Conservation (phyloP, 1,140 invertebrate species). For the Marisa cornuarietis region DNA sequence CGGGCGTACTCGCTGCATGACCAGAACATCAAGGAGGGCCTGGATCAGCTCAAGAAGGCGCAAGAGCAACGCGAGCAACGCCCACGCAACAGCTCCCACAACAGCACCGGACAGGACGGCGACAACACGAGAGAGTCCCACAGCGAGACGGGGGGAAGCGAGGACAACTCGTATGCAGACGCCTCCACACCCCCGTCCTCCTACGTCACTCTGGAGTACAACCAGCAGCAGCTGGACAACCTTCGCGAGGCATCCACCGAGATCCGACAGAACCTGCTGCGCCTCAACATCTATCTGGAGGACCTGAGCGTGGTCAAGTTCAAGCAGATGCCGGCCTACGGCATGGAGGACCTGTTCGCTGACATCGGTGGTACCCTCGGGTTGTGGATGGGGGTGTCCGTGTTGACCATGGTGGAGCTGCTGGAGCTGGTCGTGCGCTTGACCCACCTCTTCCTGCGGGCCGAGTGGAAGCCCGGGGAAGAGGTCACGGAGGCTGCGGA, state of each 20-base stretch:
- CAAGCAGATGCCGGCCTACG: slow-evolving; percentile 58
- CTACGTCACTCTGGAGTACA: slow-evolving; percentile 33
- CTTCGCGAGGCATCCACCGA: slow-evolving; percentile 46
- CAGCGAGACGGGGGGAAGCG: background rate
- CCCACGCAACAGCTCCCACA: too few relatives aligned
- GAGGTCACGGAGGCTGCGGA: slow-evolving; percentile 2
- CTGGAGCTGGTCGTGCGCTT: slow-evolving; percentile 54
- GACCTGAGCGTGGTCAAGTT: slow-evolving; percentile 60
- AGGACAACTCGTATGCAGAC: background rate
- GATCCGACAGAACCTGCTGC: slow-evolving; percentile 59
- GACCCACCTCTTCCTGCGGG: slow-evolving; percentile 49
- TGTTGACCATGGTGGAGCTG: slow-evolving; percentile 62
- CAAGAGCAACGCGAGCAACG: background rate
- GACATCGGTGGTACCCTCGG: slow-evolving; percentile 62
- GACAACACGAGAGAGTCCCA: too few relatives aligned
- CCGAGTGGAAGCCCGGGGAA: slow-evolving; percentile 45
- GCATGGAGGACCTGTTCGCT: slow-evolving; percentile 58
- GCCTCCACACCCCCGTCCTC: slow-evolving; percentile 31
- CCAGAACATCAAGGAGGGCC: slow-evolving; percentile 15
- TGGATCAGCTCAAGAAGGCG: background rate
- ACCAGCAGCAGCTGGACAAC: slow-evolving; percentile 25
- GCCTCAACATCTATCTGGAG: slow-evolving; percentile 57
- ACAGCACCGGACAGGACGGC: too few relatives aligned
- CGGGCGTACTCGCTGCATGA: slow-evolving; percentile 17
- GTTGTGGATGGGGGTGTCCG: slow-evolving; percentile 62